These are phyloP conservation scores for Micronycteris hirsuta DNA, from an alignment of 2,113 vertebrate species.

Conservation along the genomic window DNA sequence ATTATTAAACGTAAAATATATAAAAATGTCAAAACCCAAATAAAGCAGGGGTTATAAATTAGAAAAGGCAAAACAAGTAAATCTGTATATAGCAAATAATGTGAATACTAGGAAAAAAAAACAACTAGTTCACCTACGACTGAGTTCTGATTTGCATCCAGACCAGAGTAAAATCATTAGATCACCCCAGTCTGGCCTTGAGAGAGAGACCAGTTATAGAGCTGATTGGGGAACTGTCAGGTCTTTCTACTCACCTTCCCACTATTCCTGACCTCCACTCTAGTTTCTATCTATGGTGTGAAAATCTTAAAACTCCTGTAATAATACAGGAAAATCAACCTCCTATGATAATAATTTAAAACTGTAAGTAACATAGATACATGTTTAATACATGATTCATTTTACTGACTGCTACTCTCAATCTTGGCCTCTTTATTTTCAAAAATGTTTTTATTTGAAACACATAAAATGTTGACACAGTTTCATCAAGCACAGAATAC, in stretches of 20 bases:
- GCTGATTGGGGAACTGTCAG: neutral
- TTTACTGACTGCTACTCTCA: neutral
- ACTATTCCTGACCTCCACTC: neutral
- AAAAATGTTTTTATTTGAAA: neutral
- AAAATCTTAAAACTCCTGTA: neutral
- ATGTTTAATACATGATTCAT: neutral
- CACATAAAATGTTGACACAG: neutral
- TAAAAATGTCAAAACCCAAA: neutral
- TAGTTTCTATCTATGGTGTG: neutral
- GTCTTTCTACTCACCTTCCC: neutral
- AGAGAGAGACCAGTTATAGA: neutral
- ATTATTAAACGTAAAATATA: neutral
- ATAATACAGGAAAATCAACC: neutral
- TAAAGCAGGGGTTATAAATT: neutral
- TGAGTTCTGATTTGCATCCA: neutral
- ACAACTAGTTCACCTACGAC: neutral
- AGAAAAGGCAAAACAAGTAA: neutral
- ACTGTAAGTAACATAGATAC: neutral
- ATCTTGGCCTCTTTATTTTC: neutral
- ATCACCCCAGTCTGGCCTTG: neutral
- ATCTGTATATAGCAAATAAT: neutral
- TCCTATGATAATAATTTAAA: conserved; percentile 7
- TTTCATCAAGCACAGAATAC: neutral
- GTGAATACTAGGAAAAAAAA: neutral
- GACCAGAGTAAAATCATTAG: neutral